Evolutionary conservation across 2,113 vertebrate species (phyloP).

Genomic region (Varanus salvator): DNA sequence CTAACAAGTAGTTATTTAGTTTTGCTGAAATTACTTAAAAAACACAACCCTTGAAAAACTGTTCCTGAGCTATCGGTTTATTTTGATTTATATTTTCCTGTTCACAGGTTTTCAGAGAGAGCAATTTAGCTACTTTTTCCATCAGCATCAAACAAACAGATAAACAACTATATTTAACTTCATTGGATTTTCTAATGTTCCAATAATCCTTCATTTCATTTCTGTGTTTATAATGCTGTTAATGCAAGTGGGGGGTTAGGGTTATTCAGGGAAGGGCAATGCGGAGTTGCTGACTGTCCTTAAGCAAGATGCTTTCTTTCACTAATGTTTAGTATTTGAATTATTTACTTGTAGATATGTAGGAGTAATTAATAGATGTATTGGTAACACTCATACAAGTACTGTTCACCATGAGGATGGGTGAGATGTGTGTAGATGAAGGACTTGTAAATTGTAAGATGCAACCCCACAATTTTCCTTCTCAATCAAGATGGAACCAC

Average conservation of each 20-base stretch:
- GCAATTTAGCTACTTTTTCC: constrained; percentile 46
- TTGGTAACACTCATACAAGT: not conserved
- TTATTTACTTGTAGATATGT: not conserved
- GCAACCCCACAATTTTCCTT: not conserved
- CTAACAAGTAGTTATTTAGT: not conserved
- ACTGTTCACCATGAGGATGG: not conserved
- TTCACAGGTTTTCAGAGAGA: constrained; percentile 39
- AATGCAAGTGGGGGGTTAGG: constrained; percentile 6
- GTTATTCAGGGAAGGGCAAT: constrained; percentile 12
- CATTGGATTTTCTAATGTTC: constrained; percentile 35
- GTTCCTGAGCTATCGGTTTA: constrained; percentile 12
- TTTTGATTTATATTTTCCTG: constrained; percentile 43
- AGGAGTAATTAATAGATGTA: not conserved
- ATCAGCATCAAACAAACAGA: constrained; percentile 7
- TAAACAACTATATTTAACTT: constrained; percentile 33
- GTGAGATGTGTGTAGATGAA: not conserved
- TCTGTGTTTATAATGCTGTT: constrained; percentile 38
- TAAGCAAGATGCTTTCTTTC: not conserved
- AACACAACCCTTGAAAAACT: constrained; percentile 42
- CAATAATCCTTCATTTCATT: constrained; percentile 57
- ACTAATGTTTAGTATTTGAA: not conserved
- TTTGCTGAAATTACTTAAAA: constrained; percentile 17
- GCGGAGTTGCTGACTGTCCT: constrained; percentile 8
- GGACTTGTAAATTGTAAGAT: not conserved
- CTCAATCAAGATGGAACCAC: not conserved